Percentiles rank a stretch among this genome's conserved stretches.
Conservation (phyloP, 2,888 invertebrate genomes). For the Sminthurides aquaticus region DNA sequence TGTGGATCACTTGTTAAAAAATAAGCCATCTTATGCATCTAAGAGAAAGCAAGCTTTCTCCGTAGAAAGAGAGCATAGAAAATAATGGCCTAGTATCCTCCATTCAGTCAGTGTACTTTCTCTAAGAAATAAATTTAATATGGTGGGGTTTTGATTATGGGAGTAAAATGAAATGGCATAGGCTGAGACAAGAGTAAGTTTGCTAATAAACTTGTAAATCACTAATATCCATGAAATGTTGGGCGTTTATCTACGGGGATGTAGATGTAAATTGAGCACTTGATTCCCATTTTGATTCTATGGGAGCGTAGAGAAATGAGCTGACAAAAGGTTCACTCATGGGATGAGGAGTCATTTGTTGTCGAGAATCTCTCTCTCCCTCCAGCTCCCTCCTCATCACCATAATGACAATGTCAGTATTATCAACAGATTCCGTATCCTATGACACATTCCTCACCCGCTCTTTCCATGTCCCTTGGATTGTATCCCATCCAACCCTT, state of each 20-base stretch:
- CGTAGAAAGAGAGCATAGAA: too few relatives aligned
- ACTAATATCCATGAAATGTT: not conserved
- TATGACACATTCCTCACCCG: not conserved
- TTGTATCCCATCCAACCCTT: too few relatives aligned
- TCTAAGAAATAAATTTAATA: too few relatives aligned
- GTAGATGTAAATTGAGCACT: not conserved
- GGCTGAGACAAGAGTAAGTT: too few relatives aligned
- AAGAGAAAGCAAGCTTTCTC: too few relatives aligned
- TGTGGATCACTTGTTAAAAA: too few relatives aligned
- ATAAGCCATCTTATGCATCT: too few relatives aligned
- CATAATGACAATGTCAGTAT: not conserved
- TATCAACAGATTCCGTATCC: not conserved
- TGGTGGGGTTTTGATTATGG: too few relatives aligned
- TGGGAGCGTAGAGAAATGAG: not conserved
- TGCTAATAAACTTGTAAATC: not conserved
- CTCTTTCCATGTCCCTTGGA: not conserved
- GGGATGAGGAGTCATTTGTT: not conserved
- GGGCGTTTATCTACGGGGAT: not conserved
- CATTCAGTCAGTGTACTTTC: too few relatives aligned
- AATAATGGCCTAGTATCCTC: too few relatives aligned
- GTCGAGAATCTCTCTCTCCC: not conserved
- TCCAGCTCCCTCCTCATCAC: not conserved
- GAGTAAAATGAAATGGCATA: too few relatives aligned
- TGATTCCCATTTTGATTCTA: not conserved
- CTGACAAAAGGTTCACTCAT: not conserved